Evolutionary conservation across 2,113 vertebrate species (phyloP), one percentile per base, ranked within the genome.

Genomic region (Ptilonorhynchus violaceus): DNA sequence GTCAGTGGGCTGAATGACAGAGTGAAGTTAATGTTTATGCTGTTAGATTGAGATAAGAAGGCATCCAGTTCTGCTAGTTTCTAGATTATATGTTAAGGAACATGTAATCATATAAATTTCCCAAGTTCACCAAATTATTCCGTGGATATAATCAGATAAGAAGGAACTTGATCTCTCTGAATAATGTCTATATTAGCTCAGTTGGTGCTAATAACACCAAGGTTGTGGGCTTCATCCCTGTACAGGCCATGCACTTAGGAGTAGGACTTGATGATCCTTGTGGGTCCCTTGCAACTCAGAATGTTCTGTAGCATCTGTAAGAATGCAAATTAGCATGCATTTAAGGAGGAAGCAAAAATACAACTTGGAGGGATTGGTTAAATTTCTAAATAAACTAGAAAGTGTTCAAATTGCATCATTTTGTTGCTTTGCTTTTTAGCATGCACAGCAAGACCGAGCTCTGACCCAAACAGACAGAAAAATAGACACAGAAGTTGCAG

Each of bases 401-500:
- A 23, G 46, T 68, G 37, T 80, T 86, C n/a, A 47, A n/a, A 62
- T 88, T 42, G 68, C 20, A 22, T 91, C 1, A 11, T 60, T 80
- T 70, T 76, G 19, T 88, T 93, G 63, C 70, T 97, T 96, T 96
- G 14, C 33, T 88, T 98, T 93, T 72, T 94, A 99, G 99, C 98
- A 99, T 6, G 98, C 99, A 20, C 98, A 99, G 44, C 99, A 99
- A 56, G 99, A 99, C 49, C 98, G 98, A 42, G 98, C 98, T 83
- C 92, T 99, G 95, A 99, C 99, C 37, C 98, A 99, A 72, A 99
- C 98, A 10, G 98, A 99, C 96, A 98, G 99, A 97, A 99, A 99
- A 97, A 99, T 99, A 76, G 99, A 99, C 92, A 99, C 99, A 2
- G 99, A 99, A 97, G 98, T 99, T 49, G 99, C 99, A 1, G 99